Conservation (phyloP, 2,888 invertebrate species). For the Laothoe populi region DNA sequence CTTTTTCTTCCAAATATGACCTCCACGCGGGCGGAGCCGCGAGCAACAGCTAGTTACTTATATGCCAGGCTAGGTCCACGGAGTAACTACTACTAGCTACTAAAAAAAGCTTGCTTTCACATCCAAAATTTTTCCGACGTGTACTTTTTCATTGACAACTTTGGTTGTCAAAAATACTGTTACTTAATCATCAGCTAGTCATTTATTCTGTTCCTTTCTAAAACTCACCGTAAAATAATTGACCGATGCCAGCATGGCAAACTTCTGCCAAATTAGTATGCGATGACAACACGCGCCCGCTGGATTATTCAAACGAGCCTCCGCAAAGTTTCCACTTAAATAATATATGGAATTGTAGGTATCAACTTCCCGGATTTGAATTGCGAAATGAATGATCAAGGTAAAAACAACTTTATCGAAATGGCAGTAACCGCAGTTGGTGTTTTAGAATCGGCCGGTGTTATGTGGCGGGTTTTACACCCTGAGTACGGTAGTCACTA, state of each 20-base stretch:
- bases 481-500: too few relatives aligned
- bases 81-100: too few relatives aligned
- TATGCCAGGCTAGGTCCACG: too few relatives aligned
- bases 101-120: too few relatives aligned
- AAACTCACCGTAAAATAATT: slow-evolving; percentile 5
- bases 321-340: slow-evolving; percentile 57
- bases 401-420: neutral
- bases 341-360: slow-evolving; percentile 62
- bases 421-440: neutral
- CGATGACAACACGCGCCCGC: slow-evolving; percentile 34
- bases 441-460: neutral
- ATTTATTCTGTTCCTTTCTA: neutral
- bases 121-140: too few relatives aligned
- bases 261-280: slow-evolving; percentile 45
- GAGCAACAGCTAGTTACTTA: too few relatives aligned
- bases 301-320: slow-evolving; percentile 55
- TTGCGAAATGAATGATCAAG: neutral
- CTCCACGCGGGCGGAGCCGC: too few relatives aligned
- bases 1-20: too few relatives aligned
- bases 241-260: slow-evolving; percentile 5
- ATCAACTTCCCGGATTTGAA: slow-evolving; percentile 12
- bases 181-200: slow-evolving; percentile 9
- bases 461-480: too few relatives aligned
- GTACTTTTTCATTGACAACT: too few relatives aligned
- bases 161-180: neutral